These are phyloP conservation scores for Poeciliopsis turneri DNA, from an alignment of 2,797 vertebrate genomes.

Conservation along the genomic window DNA sequence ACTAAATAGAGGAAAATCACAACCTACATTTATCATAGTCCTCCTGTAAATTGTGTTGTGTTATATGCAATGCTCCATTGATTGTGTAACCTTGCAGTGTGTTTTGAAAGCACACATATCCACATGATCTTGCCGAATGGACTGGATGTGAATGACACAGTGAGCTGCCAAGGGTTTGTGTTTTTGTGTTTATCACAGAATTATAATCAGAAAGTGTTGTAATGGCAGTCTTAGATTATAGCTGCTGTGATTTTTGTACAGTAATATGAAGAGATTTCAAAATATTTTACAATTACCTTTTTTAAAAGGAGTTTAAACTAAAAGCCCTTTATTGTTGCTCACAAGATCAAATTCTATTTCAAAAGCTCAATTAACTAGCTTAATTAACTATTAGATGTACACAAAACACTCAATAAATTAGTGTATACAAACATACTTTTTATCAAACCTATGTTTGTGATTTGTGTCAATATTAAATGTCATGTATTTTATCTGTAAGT, in stretches of 20 bases:
- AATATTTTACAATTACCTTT: background rate
- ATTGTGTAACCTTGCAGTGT: constrained; percentile 1
- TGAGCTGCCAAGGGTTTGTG: background rate
- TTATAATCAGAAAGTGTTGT: background rate
- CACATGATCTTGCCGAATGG: background rate
- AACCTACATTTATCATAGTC: background rate
- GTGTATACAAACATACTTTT: too few species aligned
- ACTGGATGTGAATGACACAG: background rate
- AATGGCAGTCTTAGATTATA: background rate
- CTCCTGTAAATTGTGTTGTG: background rate
- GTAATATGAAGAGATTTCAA: background rate
- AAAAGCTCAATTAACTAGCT: background rate
- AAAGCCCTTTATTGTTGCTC: background rate
- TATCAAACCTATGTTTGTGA: too few species aligned
- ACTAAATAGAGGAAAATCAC: background rate
- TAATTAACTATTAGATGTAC: background rate
- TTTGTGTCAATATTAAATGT: too few species aligned
- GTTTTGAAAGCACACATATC: background rate
- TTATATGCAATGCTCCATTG: background rate
- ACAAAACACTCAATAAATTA: background rate
- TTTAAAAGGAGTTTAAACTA: background rate
- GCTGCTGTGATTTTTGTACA: background rate
- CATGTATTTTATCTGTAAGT: background rate
- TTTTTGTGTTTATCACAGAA: background rate
- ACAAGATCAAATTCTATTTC: background rate